These are phyloP conservation scores for Galemys pyrenaicus DNA, from an alignment of 2,113 vertebrate genomes.

Conservation along the genomic window DNA sequence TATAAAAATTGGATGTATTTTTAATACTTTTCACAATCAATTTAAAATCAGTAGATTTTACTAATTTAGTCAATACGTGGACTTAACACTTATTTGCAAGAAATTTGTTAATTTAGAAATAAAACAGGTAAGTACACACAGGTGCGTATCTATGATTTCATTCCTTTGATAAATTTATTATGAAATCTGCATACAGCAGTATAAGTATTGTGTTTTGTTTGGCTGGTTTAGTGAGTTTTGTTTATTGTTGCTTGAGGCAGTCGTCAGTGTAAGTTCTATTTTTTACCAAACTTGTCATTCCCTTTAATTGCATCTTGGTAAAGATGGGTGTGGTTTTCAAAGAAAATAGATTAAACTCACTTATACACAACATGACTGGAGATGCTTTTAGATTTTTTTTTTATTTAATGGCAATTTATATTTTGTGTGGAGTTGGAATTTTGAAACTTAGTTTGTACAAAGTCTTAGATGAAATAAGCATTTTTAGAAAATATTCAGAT, in stretches of 20 bases:
- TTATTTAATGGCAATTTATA: slow-evolving; percentile 59
- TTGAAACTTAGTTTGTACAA: slow-evolving; percentile 77
- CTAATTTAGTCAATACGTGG: slow-evolving; percentile 25
- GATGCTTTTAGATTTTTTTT: slow-evolving; percentile 41
- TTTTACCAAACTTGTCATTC: slow-evolving; percentile 80
- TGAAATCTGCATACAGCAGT: slow-evolving; percentile 11
- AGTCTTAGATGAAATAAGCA: slow-evolving; percentile 77
- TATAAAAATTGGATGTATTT: slow-evolving; percentile 22
- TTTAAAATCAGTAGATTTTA: slow-evolving; percentile 37
- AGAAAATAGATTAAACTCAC: slow-evolving; percentile 73
- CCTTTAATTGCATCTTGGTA: slow-evolving; percentile 84
- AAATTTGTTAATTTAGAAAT: slow-evolving; percentile 73
- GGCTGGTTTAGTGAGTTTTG: slow-evolving; percentile 60
- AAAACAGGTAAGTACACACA: slow-evolving; percentile 68
- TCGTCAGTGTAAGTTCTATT: not conserved
- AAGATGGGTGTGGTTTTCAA: slow-evolving; percentile 81
- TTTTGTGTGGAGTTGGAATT: slow-evolving; percentile 49
- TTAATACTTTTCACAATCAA: not conserved
- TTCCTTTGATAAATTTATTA: slow-evolving; percentile 46
- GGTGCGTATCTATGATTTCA: slow-evolving; percentile 72
- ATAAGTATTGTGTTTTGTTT: slow-evolving; percentile 25
- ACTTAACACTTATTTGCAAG: slow-evolving; percentile 63
- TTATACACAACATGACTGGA: slow-evolving; percentile 64
- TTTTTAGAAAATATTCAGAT: slow-evolving; percentile 76
- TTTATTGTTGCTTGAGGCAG: slow-evolving; percentile 45